phyloP scores from a whole-genome alignment of 2,797 vertebrate genomes.

The Parotocinclus haroldoi region DNA sequence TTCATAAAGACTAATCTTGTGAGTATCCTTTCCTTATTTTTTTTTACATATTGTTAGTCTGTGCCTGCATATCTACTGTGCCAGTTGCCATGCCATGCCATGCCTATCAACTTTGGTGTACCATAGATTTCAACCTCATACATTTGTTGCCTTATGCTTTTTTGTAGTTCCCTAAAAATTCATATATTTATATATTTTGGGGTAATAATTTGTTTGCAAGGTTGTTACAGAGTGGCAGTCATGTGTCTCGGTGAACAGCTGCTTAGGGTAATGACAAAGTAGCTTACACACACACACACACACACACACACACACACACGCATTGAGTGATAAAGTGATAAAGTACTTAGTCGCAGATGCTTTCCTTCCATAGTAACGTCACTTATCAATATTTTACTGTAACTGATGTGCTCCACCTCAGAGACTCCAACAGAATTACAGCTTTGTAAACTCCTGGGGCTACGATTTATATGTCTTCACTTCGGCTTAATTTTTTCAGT shows the following conservation, averaged over 20 bases:
- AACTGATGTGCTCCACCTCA: constrained; percentile 35
- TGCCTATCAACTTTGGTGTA: no score
- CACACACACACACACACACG: constrained; percentile 28
- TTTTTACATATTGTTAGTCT: no score
- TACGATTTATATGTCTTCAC: neutral
- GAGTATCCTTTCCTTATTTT: no score
- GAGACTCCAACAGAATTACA: constrained; percentile 4
- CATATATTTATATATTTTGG: constrained; percentile 10
- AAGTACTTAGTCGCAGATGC: constrained; percentile 68
- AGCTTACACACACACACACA: constrained; percentile 39
- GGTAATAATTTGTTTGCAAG: constrained; percentile 9
- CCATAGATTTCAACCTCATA: no score
- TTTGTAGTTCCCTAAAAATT: constrained; percentile 35
- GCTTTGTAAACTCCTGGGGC: neutral
- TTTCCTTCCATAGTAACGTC: constrained; percentile 55
- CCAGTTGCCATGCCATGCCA: no score
- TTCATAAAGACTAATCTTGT: no score
- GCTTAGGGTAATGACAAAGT: constrained; percentile 68
- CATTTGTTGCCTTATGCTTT: no score
- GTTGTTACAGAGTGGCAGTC: constrained; percentile 52
- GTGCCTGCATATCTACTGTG: no score
- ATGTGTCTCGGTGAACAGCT: constrained; percentile 54
- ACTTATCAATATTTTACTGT: constrained; percentile 70
- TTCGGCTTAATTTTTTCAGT: neutral
- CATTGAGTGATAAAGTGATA: constrained; percentile 53